phyloP scores from a whole-genome alignment of 1,140 invertebrate genomes.

The Alviniconcha marisindica region DNA sequence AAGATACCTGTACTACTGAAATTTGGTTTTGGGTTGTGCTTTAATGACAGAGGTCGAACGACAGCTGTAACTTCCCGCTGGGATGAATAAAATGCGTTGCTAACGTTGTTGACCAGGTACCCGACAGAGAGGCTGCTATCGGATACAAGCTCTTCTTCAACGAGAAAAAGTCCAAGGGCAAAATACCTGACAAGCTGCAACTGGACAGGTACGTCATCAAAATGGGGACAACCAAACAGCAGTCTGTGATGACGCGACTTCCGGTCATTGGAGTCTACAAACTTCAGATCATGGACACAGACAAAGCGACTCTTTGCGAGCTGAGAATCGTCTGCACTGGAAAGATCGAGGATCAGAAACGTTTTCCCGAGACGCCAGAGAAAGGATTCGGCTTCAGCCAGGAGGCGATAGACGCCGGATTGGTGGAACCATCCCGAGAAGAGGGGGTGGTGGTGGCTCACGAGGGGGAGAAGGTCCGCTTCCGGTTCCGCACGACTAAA shows the following conservation, averaged over 20 bases:
- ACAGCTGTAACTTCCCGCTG: too few relatives aligned
- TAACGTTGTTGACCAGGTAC: background rate
- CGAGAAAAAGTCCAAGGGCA: constrained; percentile 6
- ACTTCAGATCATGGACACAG: background rate
- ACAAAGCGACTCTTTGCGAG: background rate
- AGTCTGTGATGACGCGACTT: background rate
- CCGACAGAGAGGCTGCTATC: background rate
- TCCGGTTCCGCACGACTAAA: constrained; percentile 12
- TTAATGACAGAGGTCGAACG: too few relatives aligned
- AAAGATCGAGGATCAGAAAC: background rate
- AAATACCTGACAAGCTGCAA: constrained; percentile 1
- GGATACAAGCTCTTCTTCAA: constrained; percentile 21
- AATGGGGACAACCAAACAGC: background rate
- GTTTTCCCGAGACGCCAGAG: background rate
- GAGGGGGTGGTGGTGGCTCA: constrained; percentile 25
- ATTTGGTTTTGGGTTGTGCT: too few relatives aligned
- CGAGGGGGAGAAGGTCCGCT: constrained; percentile 31
- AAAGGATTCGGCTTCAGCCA: background rate
- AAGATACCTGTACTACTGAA: background rate
- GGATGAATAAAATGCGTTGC: too few relatives aligned
- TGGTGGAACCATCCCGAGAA: constrained; percentile 28
- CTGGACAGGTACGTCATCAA: background rate
- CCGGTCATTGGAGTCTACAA: constrained; percentile 1
- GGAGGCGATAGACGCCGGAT: constrained; percentile 8
- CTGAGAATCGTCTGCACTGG: background rate